Evolutionary conservation across 2,113 vertebrate genomes (phyloP), one percentile per base, ranked within the genome.

Genomic region (Limanda limanda): DNA sequence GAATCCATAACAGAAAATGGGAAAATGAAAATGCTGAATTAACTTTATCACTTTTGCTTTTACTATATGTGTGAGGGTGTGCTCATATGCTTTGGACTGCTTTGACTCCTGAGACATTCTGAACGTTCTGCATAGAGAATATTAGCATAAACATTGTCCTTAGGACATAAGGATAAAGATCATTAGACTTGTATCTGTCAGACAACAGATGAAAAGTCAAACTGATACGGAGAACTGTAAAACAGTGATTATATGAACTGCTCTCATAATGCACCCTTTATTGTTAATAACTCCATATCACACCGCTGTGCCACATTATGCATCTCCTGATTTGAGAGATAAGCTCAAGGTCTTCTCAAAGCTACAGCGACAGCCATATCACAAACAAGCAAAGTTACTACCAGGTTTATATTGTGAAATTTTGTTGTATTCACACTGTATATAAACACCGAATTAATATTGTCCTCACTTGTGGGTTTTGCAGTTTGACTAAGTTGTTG

Each of bases 171-270:
- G 70, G 55, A 66, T 82, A 84, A 84, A 37, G 76, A 68, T 37
- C 58, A 27, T 69, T 47, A 2, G 21, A 68, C 54, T 57, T 86
- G 83, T 82, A 90, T 91, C 73, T 80, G 42, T 17, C 25, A 84
- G 47, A 71, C 75, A 76, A 82, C 55, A 37, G 40, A 65, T 88
- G 67, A 82, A 17, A 23, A 79, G 54, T 35, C 73, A 61, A 51
- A 31, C 79, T 71, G 81, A 91, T 87, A 84, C 23, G 58, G 27
- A 56, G n/a, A 68, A 76, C 64, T 67, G 24, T 87, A 81, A 80
- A 81, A 52, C 10, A 1, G 27, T 42, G 4, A 68, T 21, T 81
- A n/a, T 51, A 54, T 56, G 18, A 71, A 52, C 25, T 78, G 62
- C 8, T 42, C 31, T 47, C 24, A 64, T 25, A 24, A 15, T 58